Evolutionary conservation across 1,140 invertebrate species (phyloP).

Genomic region (Ceratosolen fusciceps): DNA sequence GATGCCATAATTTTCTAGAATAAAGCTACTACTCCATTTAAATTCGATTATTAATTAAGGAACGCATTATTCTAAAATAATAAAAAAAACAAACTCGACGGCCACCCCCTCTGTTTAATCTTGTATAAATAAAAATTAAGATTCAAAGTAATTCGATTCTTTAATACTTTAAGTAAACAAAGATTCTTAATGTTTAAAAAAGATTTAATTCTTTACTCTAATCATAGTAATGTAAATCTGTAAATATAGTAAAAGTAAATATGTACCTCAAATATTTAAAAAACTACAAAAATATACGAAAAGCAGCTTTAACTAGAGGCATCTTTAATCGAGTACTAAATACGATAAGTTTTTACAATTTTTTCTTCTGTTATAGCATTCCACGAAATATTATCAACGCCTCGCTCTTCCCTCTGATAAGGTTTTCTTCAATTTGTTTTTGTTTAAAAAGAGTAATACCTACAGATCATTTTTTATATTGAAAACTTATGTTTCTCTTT

Average conservation of each 20-base stretch:
- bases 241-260: conserved; percentile 11
- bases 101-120: neutral
- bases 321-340: conserved; percentile 39
- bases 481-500: neutral
- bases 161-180: conserved; percentile 44
- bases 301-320: conserved; percentile 32
- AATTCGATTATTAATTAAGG: conserved; percentile 15
- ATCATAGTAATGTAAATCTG: neutral
- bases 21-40: conserved; percentile 21
- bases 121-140: conserved; percentile 24
- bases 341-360: conserved; percentile 40
- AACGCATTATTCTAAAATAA: neutral
- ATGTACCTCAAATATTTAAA: neutral
- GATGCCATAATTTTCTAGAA: conserved; percentile 32
- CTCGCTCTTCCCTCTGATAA: conserved; percentile 18
- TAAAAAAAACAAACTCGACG: neutral
- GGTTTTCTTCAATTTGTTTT: conserved; percentile 23
- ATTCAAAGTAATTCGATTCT: conserved; percentile 27
- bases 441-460: conserved; percentile 1
- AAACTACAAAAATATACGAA: conserved; percentile 13
- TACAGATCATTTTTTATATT: conserved; percentile 15
- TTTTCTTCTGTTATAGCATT: conserved; percentile 15
- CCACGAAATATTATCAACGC: conserved; percentile 37
- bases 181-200: conserved; percentile 19
- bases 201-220: conserved; percentile 8